Percentiles rank a stretch among this genome's conserved stretches.
These are phyloP conservation scores for Rynchops niger DNA, from an alignment of 2,113 vertebrate genomes.

Conservation along the genomic window DNA sequence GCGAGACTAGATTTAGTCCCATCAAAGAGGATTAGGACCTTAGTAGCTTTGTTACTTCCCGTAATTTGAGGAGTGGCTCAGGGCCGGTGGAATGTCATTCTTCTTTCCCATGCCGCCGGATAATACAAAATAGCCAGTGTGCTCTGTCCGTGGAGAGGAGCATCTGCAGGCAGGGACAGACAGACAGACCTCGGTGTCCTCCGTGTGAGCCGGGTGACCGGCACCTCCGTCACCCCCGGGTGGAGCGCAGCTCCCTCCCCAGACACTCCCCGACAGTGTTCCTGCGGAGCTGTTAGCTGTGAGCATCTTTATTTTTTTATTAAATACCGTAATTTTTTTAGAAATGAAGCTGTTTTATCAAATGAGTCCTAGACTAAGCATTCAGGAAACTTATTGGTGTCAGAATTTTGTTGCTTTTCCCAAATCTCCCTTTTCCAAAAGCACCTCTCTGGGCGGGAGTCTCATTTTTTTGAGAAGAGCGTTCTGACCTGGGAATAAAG, in stretches of 20 bases:
- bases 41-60: not conserved
- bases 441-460: not conserved
- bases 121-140: not conserved
- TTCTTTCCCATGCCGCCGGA: not conserved
- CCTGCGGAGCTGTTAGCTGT: not conserved
- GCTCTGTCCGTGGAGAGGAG: not conserved
- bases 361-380: not conserved
- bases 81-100: not conserved
- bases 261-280: not conserved
- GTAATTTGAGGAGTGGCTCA: not conserved
- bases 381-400: accelerated
- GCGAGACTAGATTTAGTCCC: not conserved
- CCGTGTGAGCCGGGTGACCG: not conserved
- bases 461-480: not conserved
- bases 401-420: not conserved
- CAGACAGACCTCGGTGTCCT: not conserved
- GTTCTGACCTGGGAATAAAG: not conserved
- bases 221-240: not conserved
- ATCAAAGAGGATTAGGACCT: not conserved
- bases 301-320: not conserved
- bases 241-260: not conserved
- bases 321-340: not conserved
- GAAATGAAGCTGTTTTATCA: not conserved
- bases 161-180: not conserved
- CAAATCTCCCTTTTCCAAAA: not conserved